Base-by-base conservation (phyloP, 1,140 invertebrate genomes). In the Drosophila burlai region DNA sequence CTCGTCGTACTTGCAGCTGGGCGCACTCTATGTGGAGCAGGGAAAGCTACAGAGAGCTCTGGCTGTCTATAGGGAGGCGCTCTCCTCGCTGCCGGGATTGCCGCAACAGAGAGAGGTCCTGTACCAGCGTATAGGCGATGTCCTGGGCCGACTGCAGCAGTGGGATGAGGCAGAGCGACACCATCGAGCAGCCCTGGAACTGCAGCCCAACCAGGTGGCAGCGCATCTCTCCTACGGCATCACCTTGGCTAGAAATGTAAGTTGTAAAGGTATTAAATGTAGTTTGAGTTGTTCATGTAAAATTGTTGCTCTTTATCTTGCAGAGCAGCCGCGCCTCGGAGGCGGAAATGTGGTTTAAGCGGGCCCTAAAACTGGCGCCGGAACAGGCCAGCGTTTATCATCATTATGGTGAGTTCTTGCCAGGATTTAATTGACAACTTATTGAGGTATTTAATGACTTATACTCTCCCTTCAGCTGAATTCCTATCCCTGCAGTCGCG, bases 181-280 rank as follows among this genome's bases (percentile, higher is more conserved):
- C 95, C 97, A 97, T 93, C 94, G 95, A 50, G 96, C 97, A 63
- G 97, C 97, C 4, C 92, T 98, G 29, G 95, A 95, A 57, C 94
- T 95, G 43, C 97, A 98, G 93, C 96, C 97, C 42, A 96, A 97
- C 92, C 97, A 98, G 92, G 95, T 97, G 60, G 97, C 97, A 16
- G 97, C 97, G 40, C 97, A 98, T 93, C 94, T 99, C 55, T 98
- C 97, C 47, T 97, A 98, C 91, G 98, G 97, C 45, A 98, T 98
- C 93, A 95, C 98, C 57, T 94, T 98, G 26, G 96, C 97, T 42
- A 96, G 96, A 94, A 97, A 97, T 95, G 98, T 98, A 95, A 96
- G 96, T 95, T 31, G 2, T 18, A 21, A 15, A 5, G 2, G 6
- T 6, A 6, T 0, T 16, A 18, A 26, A 10, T 8, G 3, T 4